Evolutionary conservation across 2,888 invertebrate species (phyloP), one percentile per base, ranked within the genome.

Genomic region (Drosophila incognita): DNA sequence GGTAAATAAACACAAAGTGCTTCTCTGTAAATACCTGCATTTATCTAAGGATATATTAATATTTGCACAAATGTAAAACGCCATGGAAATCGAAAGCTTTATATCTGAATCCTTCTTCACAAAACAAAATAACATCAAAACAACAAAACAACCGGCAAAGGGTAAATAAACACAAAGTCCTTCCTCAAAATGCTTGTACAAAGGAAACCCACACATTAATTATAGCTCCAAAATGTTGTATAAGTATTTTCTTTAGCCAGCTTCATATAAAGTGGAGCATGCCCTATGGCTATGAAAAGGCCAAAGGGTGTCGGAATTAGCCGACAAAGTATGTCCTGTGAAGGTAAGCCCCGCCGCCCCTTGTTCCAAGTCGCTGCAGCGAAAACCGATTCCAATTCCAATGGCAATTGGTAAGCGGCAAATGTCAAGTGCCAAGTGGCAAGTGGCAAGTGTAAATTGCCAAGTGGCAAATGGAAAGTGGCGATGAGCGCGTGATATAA

Each of bases 81-180:
- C 31, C 31, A 31, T 31, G 31, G 31, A 31, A 31, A 31, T 31
- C 31, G 31, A 31, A 10, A 31, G 31, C 31, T 3, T 31, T 31
- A 33, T 11, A 33, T 33, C 33, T 33, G 33, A 33, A 11, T 4
- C 33, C 10, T 33, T 33, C 10, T 10, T 11, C 33, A 4, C 11
- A 33, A 33, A 51, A 49, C 49, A 24, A 64, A 60, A 38, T 5
- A 51, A 35, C 48, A 8, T 3, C 10, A 31, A 31, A 31, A 36
- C 36, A 51, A 35, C 48, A 10, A 33, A 33, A 33, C 33, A 33
- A 10, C 10, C 2, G 3, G 33, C 33, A 10, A 18, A 36, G 11
- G 36, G 54, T 29, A 51, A 58, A 54, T 57, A 74, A 58, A 42
- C 31, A 69, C 11, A 46, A 36, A 62, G 49, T 58, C 8, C 27